Conservation (phyloP, 1,140 invertebrate species). For the Drosophila erecta region DNA sequence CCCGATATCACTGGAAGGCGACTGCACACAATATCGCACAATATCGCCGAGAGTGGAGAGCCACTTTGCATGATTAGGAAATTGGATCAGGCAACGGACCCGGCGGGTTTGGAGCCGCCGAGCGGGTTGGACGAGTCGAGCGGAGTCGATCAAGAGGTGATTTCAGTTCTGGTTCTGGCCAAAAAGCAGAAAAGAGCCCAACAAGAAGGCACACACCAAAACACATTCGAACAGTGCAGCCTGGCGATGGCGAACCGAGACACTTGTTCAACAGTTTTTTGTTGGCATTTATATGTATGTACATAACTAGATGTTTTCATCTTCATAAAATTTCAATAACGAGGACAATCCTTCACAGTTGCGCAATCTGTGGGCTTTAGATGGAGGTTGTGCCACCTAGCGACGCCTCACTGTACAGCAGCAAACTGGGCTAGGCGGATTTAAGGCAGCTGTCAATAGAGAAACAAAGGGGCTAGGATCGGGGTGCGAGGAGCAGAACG, state of each 20-base stretch:
- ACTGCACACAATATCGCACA: neutral
- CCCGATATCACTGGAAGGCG: conserved; percentile 30
- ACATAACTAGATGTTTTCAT: too few relatives aligned
- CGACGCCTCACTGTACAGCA: conserved; percentile 13
- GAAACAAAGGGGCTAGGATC: conserved; percentile 19
- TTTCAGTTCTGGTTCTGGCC: conserved; percentile 51
- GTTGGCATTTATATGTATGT: neutral
- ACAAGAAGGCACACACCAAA: conserved; percentile 7
- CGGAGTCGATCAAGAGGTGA: conserved; percentile 45
- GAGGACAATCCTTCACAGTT: too few relatives aligned
- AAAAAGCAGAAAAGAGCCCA: conserved; percentile 13
- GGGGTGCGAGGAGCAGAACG: conserved; percentile 3
- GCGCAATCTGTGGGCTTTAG: too few relatives aligned
- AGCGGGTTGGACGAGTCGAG: conserved; percentile 45
- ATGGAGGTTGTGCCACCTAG: neutral
- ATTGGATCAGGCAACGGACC: conserved; percentile 58
- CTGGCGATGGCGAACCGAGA: neutral
- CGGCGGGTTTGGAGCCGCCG: conserved; percentile 22
- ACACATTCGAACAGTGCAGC: neutral
- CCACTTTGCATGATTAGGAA: conserved; percentile 58
- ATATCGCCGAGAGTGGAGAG: conserved; percentile 32
- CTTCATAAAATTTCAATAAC: too few relatives aligned
- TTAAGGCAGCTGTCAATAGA: conserved; percentile 48
- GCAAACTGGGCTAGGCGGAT: conserved; percentile 50
- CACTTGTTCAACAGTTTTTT: too few relatives aligned